Evolutionary conservation across 2,888 invertebrate species (phyloP).

Genomic region (Oxycera nigricornis): DNA sequence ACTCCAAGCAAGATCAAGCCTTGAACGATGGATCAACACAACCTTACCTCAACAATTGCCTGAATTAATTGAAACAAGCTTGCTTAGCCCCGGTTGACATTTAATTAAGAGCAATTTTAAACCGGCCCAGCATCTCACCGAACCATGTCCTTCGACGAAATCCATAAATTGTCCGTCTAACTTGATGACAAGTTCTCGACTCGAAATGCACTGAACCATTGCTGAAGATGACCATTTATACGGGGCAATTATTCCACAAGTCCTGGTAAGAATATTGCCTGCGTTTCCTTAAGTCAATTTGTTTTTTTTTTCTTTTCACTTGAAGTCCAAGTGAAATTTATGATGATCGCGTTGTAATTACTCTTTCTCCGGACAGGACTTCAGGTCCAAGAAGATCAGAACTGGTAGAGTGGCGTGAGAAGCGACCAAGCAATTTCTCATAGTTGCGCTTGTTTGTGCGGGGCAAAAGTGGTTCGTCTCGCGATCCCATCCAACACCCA

Average conservation of each 20-base stretch:
- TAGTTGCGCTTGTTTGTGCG: background rate
- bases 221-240: constrained; percentile 6
- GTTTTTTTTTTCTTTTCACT: background rate
- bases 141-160: background rate
- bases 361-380: constrained; percentile 13
- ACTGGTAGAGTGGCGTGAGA: constrained; percentile 2
- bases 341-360: constrained; percentile 25
- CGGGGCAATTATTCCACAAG: background rate
- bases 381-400: background rate
- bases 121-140: background rate
- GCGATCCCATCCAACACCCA: constrained; percentile 5
- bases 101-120: background rate
- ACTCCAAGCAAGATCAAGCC: no score
- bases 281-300: background rate
- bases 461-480: background rate
- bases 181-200: constrained; percentile 21
- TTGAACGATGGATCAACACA: no score
- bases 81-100: no score
- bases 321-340: constrained; percentile 6
- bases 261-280: background rate
- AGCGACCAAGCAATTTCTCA: constrained; percentile 6
- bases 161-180: background rate
- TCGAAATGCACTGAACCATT: background rate
- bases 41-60: no score
- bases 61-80: no score